phyloP scores from a whole-genome alignment of 2,797 vertebrate species.

The Mus caroli region DNA sequence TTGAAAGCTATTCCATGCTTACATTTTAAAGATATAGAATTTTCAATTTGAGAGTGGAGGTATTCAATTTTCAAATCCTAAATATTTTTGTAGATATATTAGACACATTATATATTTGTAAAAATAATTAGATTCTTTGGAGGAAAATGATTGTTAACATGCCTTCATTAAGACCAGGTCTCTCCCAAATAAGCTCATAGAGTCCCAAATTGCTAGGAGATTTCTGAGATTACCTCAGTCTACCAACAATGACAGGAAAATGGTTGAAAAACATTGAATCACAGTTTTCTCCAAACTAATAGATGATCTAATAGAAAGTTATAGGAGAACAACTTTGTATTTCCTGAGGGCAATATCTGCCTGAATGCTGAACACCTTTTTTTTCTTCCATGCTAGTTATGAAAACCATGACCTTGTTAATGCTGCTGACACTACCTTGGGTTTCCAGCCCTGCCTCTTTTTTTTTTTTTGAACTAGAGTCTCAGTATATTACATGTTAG shows the following conservation, averaged over 20 bases:
- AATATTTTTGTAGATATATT: neutral
- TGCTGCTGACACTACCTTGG: too few species aligned
- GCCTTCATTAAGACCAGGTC: neutral
- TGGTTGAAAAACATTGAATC: neutral
- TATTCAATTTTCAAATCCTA: slow-evolving; percentile 8
- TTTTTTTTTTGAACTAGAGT: neutral
- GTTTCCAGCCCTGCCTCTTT: neutral
- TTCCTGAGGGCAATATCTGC: neutral
- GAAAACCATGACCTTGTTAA: neutral
- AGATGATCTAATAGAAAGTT: neutral
- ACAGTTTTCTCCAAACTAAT: neutral
- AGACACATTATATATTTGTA: neutral
- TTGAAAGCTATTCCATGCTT: neutral
- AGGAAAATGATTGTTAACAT: neutral
- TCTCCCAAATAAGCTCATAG: neutral
- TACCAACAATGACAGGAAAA: neutral
- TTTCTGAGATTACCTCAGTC: neutral
- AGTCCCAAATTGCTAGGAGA: neutral
- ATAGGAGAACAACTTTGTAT: neutral
- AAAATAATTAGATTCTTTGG: neutral
- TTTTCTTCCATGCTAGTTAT: neutral
- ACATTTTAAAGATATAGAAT: neutral
- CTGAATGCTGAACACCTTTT: neutral
- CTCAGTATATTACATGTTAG: neutral
- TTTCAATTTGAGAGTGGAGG: slow-evolving; percentile 8